Conservation (phyloP, 2,888 invertebrate species). For the Lycia hirtaria region DNA sequence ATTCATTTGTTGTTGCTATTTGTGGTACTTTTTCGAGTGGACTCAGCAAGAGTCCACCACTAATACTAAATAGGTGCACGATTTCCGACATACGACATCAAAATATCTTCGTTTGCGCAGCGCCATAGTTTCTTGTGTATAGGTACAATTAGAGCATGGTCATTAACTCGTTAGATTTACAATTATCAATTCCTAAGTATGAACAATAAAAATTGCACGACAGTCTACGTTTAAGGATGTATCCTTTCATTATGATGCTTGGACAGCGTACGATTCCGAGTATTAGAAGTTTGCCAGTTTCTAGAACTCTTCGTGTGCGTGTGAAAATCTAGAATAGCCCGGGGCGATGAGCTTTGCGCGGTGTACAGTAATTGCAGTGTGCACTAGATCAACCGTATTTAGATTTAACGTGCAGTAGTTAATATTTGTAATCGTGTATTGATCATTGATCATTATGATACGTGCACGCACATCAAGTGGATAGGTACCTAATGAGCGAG, state of each 20-base stretch:
- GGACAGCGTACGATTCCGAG: constrained; percentile 50
- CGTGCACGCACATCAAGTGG: constrained; percentile 59
- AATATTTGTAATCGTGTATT: constrained; percentile 68
- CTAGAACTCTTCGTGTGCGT: constrained; percentile 63
- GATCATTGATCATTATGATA: constrained; percentile 76
- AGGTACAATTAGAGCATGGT: constrained; percentile 33
- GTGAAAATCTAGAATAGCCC: constrained; percentile 70
- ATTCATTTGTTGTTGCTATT: too few species aligned
- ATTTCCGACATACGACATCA: too few species aligned
- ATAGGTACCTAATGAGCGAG: constrained; percentile 59
- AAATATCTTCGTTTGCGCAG: too few species aligned
- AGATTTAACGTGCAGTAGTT: constrained; percentile 49
- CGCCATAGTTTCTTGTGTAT: constrained; percentile 9
- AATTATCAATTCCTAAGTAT: constrained; percentile 24
- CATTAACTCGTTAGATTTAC: constrained; percentile 27
- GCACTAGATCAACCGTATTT: constrained; percentile 59
- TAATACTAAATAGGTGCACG: too few species aligned
- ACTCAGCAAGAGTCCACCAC: too few species aligned
- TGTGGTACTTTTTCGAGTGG: too few species aligned
- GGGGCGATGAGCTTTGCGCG: constrained; percentile 59
- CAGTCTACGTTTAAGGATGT: constrained; percentile 26
- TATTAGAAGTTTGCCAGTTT: constrained; percentile 34
- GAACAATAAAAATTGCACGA: constrained; percentile 33
- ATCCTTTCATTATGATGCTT: constrained; percentile 43
- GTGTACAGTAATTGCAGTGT: constrained; percentile 65